Evolutionary conservation across 2,113 vertebrate genomes (phyloP).

Genomic region (Cygnus buccinator): DNA sequence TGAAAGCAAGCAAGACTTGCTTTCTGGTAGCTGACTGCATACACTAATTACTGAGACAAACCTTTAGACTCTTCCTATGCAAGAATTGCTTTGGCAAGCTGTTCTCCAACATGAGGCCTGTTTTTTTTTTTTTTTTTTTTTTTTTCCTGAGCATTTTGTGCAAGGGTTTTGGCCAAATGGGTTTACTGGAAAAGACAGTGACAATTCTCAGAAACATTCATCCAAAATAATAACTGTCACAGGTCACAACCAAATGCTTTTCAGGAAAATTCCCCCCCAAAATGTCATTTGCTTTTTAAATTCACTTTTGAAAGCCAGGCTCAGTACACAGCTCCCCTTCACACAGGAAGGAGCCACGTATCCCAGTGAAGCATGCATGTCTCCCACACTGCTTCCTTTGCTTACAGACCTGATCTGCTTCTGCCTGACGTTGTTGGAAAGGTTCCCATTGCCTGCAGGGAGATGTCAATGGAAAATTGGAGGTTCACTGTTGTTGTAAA

Average conservation of each 20-base stretch:
- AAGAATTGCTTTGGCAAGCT: not conserved
- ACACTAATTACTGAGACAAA: not conserved
- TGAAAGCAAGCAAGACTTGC: not conserved
- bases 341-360: not conserved
- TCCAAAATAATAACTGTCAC: not conserved
- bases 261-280: not conserved
- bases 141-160: constrained; percentile 18
- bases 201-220: not conserved
- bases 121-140: constrained; percentile 6
- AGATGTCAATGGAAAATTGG: not conserved
- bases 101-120: not conserved
- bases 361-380: not conserved
- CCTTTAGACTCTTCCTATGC: not conserved
- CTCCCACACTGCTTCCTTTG: not conserved
- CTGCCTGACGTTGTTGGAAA: not conserved
- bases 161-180: not conserved
- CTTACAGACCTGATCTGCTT: not conserved
- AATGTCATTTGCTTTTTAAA: not conserved
- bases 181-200: not conserved
- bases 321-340: not conserved
- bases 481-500: not conserved
- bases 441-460: not conserved
- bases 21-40: accelerated
- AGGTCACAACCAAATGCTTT: not conserved
- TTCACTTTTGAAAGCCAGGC: not conserved